Base-by-base conservation (phyloP, 2,797 vertebrate species). In the Amphiprion clarkii region DNA sequence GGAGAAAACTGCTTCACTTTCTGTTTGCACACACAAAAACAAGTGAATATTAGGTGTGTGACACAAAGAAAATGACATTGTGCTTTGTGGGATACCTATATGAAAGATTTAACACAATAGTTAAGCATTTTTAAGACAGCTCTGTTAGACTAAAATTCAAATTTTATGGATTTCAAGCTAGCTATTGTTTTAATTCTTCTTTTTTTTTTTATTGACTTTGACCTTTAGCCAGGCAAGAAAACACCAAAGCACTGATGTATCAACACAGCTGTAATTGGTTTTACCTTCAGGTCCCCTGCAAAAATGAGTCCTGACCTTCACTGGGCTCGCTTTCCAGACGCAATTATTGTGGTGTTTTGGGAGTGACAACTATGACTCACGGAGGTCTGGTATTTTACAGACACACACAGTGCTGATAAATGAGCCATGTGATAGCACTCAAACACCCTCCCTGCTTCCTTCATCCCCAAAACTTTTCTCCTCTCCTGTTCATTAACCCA, bases 401-500 rank as follows among this genome's bases (percentile, higher is more conserved):
- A 71, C 63, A 66, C 63, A 66, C 55, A 71, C 63, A n/a, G 14
- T 10, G 46, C 55, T 72, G 67, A 82, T 76, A 87, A 87, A 89
- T 87, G 87, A 91, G 87, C 78, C 79, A 44, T 80, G 74, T 54
- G 67, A 81, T 65, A 59, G 36, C 36, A 31, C 63, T 52, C 58
- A 40, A 44, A 74, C 75, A 74, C 39, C 25, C 74, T 62, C 48
- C 19, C 16, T 67, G 39, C 74, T 49, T 77, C 48, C 48, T 72
- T 72, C 68, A 79, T 39, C 36, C 69, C 74, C 67, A 60, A 85
- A 87, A 89, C 78, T 64, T 78, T 71, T 33, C 77, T 84, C 69
- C 39, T 90, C 79, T 84, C 36, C 87, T 84, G 82, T 77, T 91
- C 87, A 91, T 91, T 91, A 91, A 85, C 79, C 63, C 79, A 59